Evolutionary conservation across 2,113 vertebrate genomes (phyloP), one percentile per base, ranked within the genome.

Genomic region (Pygathrix nemaeus): DNA sequence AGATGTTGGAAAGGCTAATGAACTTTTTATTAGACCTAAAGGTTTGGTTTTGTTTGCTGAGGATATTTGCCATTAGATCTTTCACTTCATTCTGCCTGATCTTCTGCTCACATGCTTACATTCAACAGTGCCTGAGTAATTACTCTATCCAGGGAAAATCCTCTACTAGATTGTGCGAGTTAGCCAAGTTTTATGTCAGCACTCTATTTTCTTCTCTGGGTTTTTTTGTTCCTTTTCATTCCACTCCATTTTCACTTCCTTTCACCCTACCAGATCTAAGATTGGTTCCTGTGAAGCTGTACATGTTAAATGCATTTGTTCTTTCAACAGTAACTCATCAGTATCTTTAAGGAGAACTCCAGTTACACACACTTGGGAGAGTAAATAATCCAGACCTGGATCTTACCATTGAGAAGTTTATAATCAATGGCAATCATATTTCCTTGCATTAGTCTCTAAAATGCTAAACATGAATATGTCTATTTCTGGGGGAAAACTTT

Each of bases 391-490:
- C 68, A 96, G 68, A 90, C 32, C 45, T 61, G 23, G 73, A 79
- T 64, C 96, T 45, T 87, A 61, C 61, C 35, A 43, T 83, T 93
- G 11, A 70, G 40, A 43, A 90, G 50, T 2, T 78, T 94, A 86
- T 21, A n/a, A 52, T 94, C 68, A 90, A 93, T 52, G n/a, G 52
- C 11, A 87, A 90, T 68, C 87, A 5, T 6, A 73, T 84, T 93
- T 90, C 52, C 55, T 87, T 84, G 18, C 30, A 87, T 92, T 23
- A 94, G 68, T 55, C 50, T 88, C 48, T 93, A 93, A 94, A 92
- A 87, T 30, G 8, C 25, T 93, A 78, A 64, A n/a, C 20, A 92
- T 66, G 7, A 66, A 40, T 82, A n/a, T 38, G 48, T 66, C 25
- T 35, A 43, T 73, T 94, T 80, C 66, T 6, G 30, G 32, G 32